These are phyloP conservation scores for Drosophila bocki DNA, from an alignment of 1,140 invertebrate species.

Conservation along the genomic window DNA sequence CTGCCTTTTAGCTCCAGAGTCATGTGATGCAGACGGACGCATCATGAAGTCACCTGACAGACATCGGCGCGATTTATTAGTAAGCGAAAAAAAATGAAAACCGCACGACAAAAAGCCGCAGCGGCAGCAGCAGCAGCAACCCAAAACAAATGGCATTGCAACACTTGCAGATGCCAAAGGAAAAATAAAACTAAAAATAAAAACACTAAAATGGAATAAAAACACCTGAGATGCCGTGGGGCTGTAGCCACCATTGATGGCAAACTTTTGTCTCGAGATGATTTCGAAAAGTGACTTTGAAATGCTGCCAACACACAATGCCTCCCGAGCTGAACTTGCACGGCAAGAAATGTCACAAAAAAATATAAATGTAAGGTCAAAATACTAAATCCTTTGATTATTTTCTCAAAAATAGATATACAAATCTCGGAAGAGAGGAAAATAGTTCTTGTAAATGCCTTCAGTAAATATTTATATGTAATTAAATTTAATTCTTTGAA, in stretches of 20 bases:
- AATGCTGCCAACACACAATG: conserved; percentile 33
- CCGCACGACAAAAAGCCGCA: conserved; percentile 60
- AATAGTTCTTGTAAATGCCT: too few species aligned
- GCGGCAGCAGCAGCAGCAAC: conserved; percentile 20
- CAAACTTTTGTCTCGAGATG: conserved; percentile 59
- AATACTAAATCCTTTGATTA: not conserved
- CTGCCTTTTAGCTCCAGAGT: conserved; percentile 20
- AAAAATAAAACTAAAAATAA: conserved; percentile 40
- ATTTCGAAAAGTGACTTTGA: conserved; percentile 59
- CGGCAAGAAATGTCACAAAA: conserved; percentile 4
- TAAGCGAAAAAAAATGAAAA: conserved; percentile 50
- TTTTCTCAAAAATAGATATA: not conserved
- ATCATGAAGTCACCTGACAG: conserved; percentile 62
- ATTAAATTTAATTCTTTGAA: not conserved
- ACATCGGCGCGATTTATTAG: conserved; percentile 55
- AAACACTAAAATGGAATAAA: conserved; percentile 36
- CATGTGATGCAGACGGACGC: conserved; percentile 61
- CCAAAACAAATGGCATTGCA: conserved; percentile 67
- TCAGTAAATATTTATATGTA: not conserved
- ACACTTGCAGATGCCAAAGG: conserved; percentile 61
- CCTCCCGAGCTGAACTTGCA: conserved; percentile 48
- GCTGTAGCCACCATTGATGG: conserved; percentile 50
- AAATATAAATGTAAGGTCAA: not conserved
- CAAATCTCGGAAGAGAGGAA: not conserved
- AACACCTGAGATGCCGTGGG: conserved; percentile 50